phyloP scores from a whole-genome alignment of 1,140 invertebrate species.

The Ephestia elutella region DNA sequence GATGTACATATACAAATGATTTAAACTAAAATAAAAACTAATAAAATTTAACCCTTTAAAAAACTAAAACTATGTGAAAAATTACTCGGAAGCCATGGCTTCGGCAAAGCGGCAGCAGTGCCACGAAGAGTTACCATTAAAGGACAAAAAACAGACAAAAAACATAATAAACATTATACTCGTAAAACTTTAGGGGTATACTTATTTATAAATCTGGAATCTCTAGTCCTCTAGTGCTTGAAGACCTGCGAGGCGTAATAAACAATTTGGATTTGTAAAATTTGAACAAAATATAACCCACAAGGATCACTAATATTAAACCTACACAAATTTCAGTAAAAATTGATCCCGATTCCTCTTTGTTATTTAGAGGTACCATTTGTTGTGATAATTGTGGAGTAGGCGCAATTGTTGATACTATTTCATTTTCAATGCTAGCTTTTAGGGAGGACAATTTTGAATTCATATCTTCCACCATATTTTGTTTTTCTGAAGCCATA shows the following conservation, averaged over 20 bases:
- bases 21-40: too few species aligned
- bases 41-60: too few species aligned
- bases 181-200: too few species aligned
- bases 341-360: constrained; percentile 11
- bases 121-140: too few species aligned
- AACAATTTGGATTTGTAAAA: constrained; percentile 30
- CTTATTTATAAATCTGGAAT: constrained; percentile 24
- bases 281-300: constrained; percentile 29
- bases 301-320: constrained; percentile 28
- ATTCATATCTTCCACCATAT: constrained; percentile 21
- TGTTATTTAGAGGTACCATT: constrained; percentile 13
- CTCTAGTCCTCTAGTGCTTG: constrained; percentile 29
- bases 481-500: constrained; percentile 24
- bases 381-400: constrained; percentile 9
- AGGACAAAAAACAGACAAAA: too few species aligned
- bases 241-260: constrained; percentile 19
- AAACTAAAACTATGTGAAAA: too few species aligned
- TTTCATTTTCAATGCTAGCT: constrained; percentile 10
- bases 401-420: constrained; percentile 9
- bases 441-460: constrained; percentile 16
- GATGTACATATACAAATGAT: too few species aligned
- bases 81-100: too few species aligned
- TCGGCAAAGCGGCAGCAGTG: too few species aligned
- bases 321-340: constrained; percentile 32
- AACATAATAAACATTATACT: too few species aligned